Conservation (phyloP, 2,797 vertebrate species). For the Hypotaenidia okinawae region DNA sequence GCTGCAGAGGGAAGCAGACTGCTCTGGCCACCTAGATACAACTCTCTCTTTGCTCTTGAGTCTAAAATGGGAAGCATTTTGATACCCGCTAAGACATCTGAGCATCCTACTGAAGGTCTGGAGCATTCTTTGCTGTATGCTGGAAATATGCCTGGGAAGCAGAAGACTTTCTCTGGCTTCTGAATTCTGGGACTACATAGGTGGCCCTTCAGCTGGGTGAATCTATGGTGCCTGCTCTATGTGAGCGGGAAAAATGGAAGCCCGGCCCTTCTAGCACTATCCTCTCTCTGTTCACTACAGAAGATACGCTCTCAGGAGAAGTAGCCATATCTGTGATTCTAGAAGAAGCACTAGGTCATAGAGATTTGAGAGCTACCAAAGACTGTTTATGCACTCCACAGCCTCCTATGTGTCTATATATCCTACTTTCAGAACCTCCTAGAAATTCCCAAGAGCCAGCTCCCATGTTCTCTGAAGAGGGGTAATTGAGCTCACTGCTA, state of each 20-base stretch:
- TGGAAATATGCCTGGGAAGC: background rate
- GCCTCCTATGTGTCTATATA: background rate
- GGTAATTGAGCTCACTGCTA: background rate
- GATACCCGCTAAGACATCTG: background rate
- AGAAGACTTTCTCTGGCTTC: background rate
- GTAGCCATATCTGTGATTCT: background rate
- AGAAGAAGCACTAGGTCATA: background rate
- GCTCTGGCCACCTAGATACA: background rate
- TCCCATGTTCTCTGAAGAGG: background rate
- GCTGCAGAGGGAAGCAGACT: background rate
- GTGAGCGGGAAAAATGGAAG: background rate
- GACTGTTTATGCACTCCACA: background rate
- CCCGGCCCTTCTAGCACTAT: background rate
- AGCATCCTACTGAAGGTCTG: background rate
- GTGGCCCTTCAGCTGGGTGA: background rate
- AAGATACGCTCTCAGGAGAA: background rate
- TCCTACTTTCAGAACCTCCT: background rate
- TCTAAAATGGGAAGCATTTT: background rate
- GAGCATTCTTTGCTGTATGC: background rate
- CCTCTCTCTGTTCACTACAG: background rate
- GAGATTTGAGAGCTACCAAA: background rate
- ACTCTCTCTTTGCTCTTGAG: background rate
- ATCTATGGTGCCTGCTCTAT: rapidly evolving
- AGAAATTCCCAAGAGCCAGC: background rate
- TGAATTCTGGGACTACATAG: background rate